These are phyloP conservation scores for Scrobipalpa costella DNA, from an alignment of 2,888 invertebrate species.

Conservation along the genomic window DNA sequence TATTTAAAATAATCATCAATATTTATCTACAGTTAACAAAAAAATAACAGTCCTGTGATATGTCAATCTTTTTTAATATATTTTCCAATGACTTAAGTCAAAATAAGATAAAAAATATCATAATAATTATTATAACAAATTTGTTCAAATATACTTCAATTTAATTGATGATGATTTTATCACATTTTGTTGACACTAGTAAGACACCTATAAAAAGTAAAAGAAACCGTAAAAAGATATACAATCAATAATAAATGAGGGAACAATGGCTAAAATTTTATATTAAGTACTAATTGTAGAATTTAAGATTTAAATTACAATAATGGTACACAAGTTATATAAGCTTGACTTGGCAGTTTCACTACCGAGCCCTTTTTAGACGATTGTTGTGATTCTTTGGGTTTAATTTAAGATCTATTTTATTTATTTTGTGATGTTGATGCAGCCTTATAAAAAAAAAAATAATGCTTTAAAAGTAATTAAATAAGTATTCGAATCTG, in stretches of 20 bases:
- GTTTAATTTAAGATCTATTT: no score
- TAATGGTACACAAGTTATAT: not conserved
- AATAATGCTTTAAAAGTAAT: no score
- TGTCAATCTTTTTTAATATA: slow-evolving; percentile 31
- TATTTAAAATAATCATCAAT: slow-evolving; percentile 41
- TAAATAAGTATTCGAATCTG: no score
- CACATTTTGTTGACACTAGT: slow-evolving; percentile 28
- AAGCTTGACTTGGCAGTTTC: not conserved
- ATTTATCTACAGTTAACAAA: slow-evolving; percentile 39
- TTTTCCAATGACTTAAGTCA: slow-evolving; percentile 6
- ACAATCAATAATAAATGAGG: not conserved
- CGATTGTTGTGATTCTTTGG: no score
- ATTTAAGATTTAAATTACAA: no score
- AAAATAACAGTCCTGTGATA: slow-evolving; percentile 39
- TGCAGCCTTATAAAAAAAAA: no score
- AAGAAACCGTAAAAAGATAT: not conserved
- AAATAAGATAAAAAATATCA: slow-evolving; percentile 13
- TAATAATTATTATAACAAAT: slow-evolving; percentile 22
- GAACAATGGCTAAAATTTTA: not conserved
- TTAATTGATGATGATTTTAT: slow-evolving; percentile 29
- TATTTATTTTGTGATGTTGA: no score
- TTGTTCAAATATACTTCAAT: slow-evolving; percentile 28
- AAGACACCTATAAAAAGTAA: slow-evolving; percentile 12
- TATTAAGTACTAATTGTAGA: not conserved
- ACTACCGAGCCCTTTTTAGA: not conserved